Evolutionary conservation across 2,888 invertebrate genomes (phyloP), one percentile per base, ranked within the genome.

Genomic region (Bhutanitis thaidina): DNA sequence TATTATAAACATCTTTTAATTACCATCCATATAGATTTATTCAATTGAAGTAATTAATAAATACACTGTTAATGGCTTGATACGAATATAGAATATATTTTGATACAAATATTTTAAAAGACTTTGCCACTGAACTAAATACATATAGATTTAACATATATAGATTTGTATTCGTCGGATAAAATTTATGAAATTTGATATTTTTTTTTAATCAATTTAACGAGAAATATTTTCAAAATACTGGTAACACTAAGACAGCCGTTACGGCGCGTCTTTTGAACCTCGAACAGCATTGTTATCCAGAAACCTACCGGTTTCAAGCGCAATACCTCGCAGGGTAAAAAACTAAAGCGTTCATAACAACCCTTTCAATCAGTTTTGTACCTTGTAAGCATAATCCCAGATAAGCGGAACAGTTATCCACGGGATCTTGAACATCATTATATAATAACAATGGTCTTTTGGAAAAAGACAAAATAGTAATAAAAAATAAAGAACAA

Each of bases 351-450:
- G 62, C 60, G 64, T 69, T 69, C 71, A 66, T 57, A 59, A 57
- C 68, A 83, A 80, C 79, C 81, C 80, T 79, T 86, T 77, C 60
- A 57, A 65, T 56, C 49, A 59, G 52, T 54, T 53, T 56, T 65
- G 47, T 67, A 65, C 57, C 60, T 62, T 62, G 61, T 55, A 55
- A 58, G 64, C 58, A 56, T 79, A 73, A 77, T 77, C 74, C 65
- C 60, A 62, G 70, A 74, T 72, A 68, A 72, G 55, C 56, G 59
- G 60, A 63, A 71, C 64, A 62, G 68, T 71, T 66, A 69, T 38
- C 56, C 63, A 65, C 65, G 69, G 52, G 57, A 58, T 65, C 38
- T 62, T 69, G 64, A 66, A 59, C 67, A 61, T 57, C 53, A 53
- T 61, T 63, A 59, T 52, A 53, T 57, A 45, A 52, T 37, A 63